phyloP scores from a whole-genome alignment of 1,140 invertebrate genomes.

The Lutraria rhynchaena region DNA sequence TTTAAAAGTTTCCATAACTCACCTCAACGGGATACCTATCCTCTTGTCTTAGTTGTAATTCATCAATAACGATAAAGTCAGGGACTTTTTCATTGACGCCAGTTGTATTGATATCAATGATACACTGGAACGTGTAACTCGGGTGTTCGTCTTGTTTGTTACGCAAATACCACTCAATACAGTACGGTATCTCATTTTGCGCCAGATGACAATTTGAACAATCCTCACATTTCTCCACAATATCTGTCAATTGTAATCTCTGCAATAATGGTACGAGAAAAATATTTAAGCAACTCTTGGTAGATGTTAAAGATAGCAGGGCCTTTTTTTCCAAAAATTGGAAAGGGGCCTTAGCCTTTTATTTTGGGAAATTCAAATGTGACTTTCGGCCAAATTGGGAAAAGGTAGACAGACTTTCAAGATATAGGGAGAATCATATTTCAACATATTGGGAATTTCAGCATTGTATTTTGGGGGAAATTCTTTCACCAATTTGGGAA shows the following conservation, averaged over 20 bases:
- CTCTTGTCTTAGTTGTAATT: slow-evolving; percentile 10
- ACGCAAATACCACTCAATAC: slow-evolving; percentile 20
- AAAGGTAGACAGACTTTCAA: no score
- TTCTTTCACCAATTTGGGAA: no score
- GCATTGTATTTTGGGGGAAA: no score
- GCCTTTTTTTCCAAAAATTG: no score
- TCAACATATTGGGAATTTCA: no score
- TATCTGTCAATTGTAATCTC: neutral
- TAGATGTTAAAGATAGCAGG: neutral
- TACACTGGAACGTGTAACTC: slow-evolving; percentile 22
- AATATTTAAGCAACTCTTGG: neutral
- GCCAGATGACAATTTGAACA: neutral
- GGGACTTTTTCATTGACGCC: neutral
- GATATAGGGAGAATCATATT: no score
- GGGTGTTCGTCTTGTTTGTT: neutral
- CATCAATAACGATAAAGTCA: slow-evolving; percentile 27
- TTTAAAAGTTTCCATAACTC: no score
- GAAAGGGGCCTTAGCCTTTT: no score
- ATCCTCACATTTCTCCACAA: slow-evolving; percentile 12
- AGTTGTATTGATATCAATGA: slow-evolving; percentile 6
- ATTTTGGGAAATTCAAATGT: no score
- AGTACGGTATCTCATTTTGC: neutral
- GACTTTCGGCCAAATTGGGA: no score
- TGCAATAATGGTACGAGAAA: neutral
- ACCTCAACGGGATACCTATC: slow-evolving; percentile 28